These are phyloP conservation scores for Psettodes erumei DNA, from an alignment of 2,113 vertebrate genomes.

Conservation along the genomic window DNA sequence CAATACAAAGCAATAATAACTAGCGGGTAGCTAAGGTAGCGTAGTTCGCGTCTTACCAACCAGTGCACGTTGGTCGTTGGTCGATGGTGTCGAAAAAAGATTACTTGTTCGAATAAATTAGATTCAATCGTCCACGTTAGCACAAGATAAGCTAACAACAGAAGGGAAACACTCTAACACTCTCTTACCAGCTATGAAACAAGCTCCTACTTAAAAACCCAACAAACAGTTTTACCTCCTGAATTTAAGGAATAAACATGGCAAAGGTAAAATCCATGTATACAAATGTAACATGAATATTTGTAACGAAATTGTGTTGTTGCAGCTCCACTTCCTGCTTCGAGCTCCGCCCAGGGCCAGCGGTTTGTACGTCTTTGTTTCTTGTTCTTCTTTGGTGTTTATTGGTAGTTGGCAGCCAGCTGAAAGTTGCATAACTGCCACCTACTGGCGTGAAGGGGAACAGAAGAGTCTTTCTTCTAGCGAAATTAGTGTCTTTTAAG, in stretches of 20 bases:
- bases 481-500: no score
- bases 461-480: no score
- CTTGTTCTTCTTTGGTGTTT: background rate
- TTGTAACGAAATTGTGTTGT: background rate
- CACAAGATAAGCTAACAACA: slow-evolving; percentile 26
- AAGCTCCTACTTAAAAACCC: background rate
- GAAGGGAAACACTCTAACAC: background rate
- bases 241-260: background rate
- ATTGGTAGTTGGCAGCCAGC: no score
- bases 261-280: background rate
- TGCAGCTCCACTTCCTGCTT: slow-evolving; percentile 39
- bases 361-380: no score
- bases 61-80: background rate
- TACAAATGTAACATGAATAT: background rate
- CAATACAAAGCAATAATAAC: background rate
- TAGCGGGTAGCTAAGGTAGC: background rate
- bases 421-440: background rate
- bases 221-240: background rate
- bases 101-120: background rate
- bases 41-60: background rate
- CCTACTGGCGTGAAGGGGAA: background rate
- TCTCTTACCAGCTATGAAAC: fast-evolving
- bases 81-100: background rate
- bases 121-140: background rate
- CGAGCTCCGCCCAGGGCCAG: background rate